These are phyloP conservation scores for Saccostrea cuccullata DNA, from an alignment of 1,140 invertebrate species.

Conservation along the genomic window DNA sequence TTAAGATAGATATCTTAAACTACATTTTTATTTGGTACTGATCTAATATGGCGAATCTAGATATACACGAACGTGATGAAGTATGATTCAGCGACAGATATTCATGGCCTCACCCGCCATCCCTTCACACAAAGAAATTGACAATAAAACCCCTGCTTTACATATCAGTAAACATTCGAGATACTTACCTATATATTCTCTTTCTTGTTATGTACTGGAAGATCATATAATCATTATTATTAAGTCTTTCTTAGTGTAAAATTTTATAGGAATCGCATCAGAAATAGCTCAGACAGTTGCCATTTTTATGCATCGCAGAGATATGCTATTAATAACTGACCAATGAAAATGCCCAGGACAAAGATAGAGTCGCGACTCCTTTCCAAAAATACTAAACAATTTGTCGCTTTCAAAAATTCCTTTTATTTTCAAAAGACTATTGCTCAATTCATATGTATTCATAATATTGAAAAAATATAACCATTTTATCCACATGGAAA, in stretches of 20 bases:
- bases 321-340: not conserved
- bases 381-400: not conserved
- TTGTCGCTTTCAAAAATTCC: too few relatives aligned
- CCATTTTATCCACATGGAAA: too few relatives aligned
- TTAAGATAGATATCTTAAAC: too few relatives aligned
- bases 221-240: not conserved
- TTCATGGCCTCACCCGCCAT: slow-evolving; percentile 17
- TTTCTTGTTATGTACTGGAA: not conserved
- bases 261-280: not conserved
- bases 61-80: not conserved
- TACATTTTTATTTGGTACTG: not conserved
- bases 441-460: too few relatives aligned
- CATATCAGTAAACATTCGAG: not conserved
- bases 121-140: slow-evolving; percentile 29
- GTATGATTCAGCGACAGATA: slow-evolving; percentile 28
- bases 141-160: not conserved
- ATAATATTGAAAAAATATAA: too few relatives aligned
- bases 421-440: too few relatives aligned
- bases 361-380: slow-evolving; percentile 1
- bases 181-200: slow-evolving; percentile 20
- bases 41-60: not conserved
- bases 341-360: slow-evolving; percentile 3
- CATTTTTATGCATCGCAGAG: slow-evolving; percentile 24
- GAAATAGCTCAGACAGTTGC: slow-evolving; percentile 7
- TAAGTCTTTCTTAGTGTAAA: not conserved